Conservation (phyloP, 2,113 vertebrate species). For the Mobula hypostoma region DNA sequence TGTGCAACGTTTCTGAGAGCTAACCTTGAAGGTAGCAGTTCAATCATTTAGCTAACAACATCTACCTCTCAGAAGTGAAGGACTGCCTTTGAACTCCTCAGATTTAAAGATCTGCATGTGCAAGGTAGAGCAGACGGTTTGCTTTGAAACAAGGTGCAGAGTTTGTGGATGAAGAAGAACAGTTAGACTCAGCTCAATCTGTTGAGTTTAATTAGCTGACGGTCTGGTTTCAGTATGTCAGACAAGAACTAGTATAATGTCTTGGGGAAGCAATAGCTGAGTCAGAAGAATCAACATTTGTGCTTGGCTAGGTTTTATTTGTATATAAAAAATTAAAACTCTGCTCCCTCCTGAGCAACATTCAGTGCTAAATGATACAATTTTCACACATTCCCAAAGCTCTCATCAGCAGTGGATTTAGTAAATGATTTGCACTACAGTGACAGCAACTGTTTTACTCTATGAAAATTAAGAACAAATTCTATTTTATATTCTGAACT, state of each 20-base stretch:
- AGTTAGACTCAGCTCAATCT: not conserved
- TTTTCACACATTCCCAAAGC: constrained; percentile 32
- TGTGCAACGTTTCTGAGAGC: not conserved
- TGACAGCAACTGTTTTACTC: constrained; percentile 16
- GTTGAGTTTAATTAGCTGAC: not conserved
- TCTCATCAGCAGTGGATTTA: not conserved
- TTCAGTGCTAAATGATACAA: constrained; percentile 18
- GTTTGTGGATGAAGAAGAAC: constrained; percentile 11
- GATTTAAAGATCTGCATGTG: not conserved
- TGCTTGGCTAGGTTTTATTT: not conserved
- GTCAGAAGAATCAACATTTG: not conserved
- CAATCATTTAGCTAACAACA: not conserved
- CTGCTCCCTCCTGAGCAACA: not conserved
- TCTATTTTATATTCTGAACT: not conserved
- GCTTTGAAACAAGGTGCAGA: not conserved
- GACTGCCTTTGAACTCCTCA: not conserved
- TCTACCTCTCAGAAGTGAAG: not conserved
- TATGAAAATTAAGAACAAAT: not conserved
- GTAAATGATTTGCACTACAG: constrained; percentile 18
- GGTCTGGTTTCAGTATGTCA: not conserved
- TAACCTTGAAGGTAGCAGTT: not conserved
- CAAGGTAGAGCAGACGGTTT: not conserved
- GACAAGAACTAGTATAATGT: not conserved
- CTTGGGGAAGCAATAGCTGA: not conserved
- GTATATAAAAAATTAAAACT: not conserved